These are phyloP conservation scores for Acromyrmex charruanus DNA, from an alignment of 1,140 invertebrate genomes.

Conservation along the genomic window DNA sequence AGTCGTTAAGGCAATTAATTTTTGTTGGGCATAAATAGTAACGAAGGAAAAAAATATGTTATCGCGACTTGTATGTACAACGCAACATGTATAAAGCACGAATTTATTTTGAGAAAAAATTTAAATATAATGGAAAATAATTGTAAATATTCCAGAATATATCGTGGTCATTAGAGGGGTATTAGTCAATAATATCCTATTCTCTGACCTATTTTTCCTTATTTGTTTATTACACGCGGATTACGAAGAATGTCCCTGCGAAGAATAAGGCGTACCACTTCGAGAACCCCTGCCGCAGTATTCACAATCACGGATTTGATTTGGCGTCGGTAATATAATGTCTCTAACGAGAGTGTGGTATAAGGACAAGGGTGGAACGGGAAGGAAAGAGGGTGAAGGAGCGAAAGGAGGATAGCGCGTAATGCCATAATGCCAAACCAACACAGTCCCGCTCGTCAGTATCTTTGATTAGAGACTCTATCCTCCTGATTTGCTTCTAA, in stretches of 20 bases:
- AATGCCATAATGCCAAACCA: conserved; percentile 83
- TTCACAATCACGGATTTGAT: conserved; percentile 83
- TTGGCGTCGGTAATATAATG: conserved; percentile 81
- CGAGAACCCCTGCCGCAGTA: conserved; percentile 72
- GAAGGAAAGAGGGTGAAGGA: conserved; percentile 68
- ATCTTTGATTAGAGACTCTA: conserved; percentile 86
- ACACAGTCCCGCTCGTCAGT: conserved; percentile 82
- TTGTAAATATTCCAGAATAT: neutral
- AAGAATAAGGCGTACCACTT: conserved; percentile 34
- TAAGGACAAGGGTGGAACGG: conserved; percentile 76
- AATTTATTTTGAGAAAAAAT: conserved; percentile 1
- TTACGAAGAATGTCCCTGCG: neutral
- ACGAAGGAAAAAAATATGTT: neutral
- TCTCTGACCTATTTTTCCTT: conserved; percentile 1
- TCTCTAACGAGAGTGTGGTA: conserved; percentile 82
- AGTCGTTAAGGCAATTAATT: conserved; percentile 27
- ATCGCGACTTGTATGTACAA: neutral
- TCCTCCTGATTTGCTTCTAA: conserved; percentile 85
- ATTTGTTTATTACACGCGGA: conserved; percentile 42
- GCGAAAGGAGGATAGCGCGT: conserved; percentile 73
- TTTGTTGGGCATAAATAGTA: conserved; percentile 4
- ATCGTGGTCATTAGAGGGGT: conserved; percentile 10
- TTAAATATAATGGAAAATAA: conserved; percentile 21
- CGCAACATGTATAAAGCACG: neutral
- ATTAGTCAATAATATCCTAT: conserved; percentile 12